Base-by-base conservation (phyloP, 2,888 invertebrate species). In the Cryptocheilus praepositus region DNA sequence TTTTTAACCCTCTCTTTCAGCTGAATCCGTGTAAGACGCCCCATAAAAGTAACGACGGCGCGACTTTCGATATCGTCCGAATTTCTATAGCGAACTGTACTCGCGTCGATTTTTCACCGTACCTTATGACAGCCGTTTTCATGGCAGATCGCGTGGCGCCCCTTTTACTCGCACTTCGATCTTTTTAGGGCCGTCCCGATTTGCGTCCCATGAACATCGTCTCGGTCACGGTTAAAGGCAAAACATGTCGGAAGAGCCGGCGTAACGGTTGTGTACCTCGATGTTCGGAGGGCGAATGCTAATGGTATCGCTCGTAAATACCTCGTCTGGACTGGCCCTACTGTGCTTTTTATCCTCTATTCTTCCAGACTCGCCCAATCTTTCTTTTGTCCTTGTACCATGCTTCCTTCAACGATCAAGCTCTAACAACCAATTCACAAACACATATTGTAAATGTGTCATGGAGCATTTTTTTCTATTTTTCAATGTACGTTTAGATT, bases 291-390 rank as follows among this genome's bases (percentile, higher is more conserved):
- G 49, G n/a, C 45, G 46, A 56, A 67, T 64, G 63, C 64, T 44
- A 64, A 64, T 64, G 64, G 36, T 64, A 64, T 67, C 64, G 59
- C 28, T 60, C 64, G 60, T 68, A 68, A 68, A 68, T 45, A 64
- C 56, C 49, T 16, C 51, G 49, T 16, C 45, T 45, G 64, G 51
- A 57, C 51, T 45, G 51, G 44, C 18, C 45, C 56, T 56, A 28
- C 60, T 55, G 56, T n/a, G 55, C 5, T 64, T 68, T 64, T 64
- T 68, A 64, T 60, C 55, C 56, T 19, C 19, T 19, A 55, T 59
- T 51, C n/a, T 19, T 49, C 13, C 52, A 54, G 53, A 46, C 11
- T 22, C 28, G 13, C 44, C 45, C n/a, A n/a, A n/a, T n/a, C n/a
- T n/a, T n/a, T n/a, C n/a, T n/a, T n/a, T n/a, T n/a, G n/a, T 16